Base-by-base conservation (phyloP, 2,113 vertebrate genomes). In the Psilopsiagon aurifrons region DNA sequence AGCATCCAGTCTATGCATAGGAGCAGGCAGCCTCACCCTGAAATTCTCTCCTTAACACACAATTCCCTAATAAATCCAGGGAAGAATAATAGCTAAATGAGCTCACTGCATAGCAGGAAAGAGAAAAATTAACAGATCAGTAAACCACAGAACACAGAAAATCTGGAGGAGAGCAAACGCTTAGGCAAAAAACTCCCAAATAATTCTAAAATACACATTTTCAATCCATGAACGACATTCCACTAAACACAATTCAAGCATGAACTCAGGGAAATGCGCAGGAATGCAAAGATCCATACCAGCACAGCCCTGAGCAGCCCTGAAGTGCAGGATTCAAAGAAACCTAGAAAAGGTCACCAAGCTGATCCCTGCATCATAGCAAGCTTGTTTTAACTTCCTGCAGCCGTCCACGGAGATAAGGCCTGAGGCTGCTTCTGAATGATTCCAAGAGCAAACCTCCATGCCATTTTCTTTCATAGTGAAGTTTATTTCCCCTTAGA, bases 291-390 rank as follows among this genome's bases (percentile, higher is more conserved):
- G 62, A 67, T 44, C 47, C 39, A 27, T 3, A 13, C 16, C 1
- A 2, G 62, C 60, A 92, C 5, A n/a, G 54, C 82, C 76, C 64
- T 83, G 55, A 77, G 86, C 79, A 94, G 64, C 88, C 77, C 88
- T 62, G 62, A 82, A 92, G 80, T 52, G 55, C 23, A 25, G 13
- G 69, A 88, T 44, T 88, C 86, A 93, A 76, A 83, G 73, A 57
- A 86, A 75, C n/a, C n/a, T 31, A 59, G 51, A 17, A 88, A 95
- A 95, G 81, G 89, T 96, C 94, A 92, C 39, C 27, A 12, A 60
- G 73, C 54, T 54, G 68, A 77, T 67, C 71, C 71, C 71, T 70
- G 51, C 27, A 37, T 49, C 1, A 0, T 9, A 51, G 63, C 20
- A 41, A 78, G 75, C 44, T 90, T 4, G 0, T 66, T 87, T 76